Evolutionary conservation across 2,113 vertebrate genomes (phyloP).

Genomic region (Microtus oregoni): DNA sequence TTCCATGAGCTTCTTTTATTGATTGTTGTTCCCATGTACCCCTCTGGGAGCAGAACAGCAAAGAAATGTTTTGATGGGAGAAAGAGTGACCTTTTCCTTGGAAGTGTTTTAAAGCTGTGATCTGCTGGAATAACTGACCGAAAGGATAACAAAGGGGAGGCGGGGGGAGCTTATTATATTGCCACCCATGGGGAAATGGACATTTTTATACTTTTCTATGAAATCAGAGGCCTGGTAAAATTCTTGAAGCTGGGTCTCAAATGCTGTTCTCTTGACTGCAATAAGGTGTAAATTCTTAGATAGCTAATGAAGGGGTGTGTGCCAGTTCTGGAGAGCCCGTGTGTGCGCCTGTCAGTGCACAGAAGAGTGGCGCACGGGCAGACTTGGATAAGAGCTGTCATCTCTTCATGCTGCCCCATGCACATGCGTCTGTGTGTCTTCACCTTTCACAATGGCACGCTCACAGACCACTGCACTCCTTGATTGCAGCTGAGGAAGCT

Average conservation of each 20-base stretch:
- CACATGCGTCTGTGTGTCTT: neutral
- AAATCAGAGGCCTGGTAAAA: constrained; percentile 65
- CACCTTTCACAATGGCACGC: neutral
- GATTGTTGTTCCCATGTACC: constrained; percentile 86
- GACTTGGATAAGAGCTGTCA: neutral
- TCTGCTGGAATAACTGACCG: constrained; percentile 85
- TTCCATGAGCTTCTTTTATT: constrained; percentile 85
- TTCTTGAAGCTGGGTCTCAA: neutral
- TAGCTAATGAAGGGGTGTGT: neutral
- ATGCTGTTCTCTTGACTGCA: neutral
- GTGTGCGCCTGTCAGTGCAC: rapidly evolving
- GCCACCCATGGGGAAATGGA: constrained; percentile 66
- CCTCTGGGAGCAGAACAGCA: constrained; percentile 84
- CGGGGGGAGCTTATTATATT: constrained; percentile 68
- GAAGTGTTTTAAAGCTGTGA: constrained; percentile 87
- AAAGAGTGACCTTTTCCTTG: constrained; percentile 88
- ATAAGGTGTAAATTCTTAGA: neutral
- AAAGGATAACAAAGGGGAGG: constrained; percentile 73
- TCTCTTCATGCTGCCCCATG: neutral
- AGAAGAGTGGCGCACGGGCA: rapidly evolving
- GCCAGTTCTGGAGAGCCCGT: rapidly evolving
- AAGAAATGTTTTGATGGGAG: constrained; percentile 88
- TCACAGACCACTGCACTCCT: neutral
- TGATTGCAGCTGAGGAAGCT: neutral
- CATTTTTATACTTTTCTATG: constrained; percentile 75